Conservation (phyloP, 2,888 invertebrate species). For the Pimpla rufipes region DNA sequence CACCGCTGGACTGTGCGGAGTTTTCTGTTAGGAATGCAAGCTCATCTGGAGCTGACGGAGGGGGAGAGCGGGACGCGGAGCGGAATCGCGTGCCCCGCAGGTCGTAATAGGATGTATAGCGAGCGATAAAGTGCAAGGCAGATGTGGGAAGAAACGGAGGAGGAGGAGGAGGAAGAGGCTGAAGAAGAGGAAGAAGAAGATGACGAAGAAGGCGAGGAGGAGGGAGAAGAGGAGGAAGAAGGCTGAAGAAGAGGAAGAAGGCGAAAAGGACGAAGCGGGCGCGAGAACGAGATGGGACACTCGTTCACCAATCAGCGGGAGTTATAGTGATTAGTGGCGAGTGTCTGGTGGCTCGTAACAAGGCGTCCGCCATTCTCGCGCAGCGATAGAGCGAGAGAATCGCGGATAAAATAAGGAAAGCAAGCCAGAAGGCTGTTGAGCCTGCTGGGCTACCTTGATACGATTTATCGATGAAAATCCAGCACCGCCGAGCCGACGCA, state of each 20-base stretch:
- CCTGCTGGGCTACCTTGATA: conserved; percentile 56
- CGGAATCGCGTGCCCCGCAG: conserved; percentile 48
- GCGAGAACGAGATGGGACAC: conserved; percentile 64
- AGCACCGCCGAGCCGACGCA: conserved; percentile 54
- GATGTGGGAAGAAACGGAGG: conserved; percentile 20
- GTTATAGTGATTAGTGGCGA: conserved; percentile 70
- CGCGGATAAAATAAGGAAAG: conserved; percentile 37
- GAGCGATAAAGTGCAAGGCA: conserved; percentile 45
- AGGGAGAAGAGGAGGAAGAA: conserved; percentile 32
- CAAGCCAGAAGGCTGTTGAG: conserved; percentile 55
- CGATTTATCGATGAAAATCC: conserved; percentile 68
- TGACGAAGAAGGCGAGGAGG: conserved; percentile 27
- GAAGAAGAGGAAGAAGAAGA: conserved; percentile 35
- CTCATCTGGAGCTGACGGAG: conserved; percentile 37
- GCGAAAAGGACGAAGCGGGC: conserved; percentile 49
- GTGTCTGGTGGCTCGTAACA: conserved; percentile 69
- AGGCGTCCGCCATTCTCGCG: conserved; percentile 62
- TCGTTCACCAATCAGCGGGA: conserved; percentile 69
- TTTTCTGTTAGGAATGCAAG: conserved; percentile 48
- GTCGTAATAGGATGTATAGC: conserved; percentile 58
- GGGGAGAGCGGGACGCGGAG: conserved; percentile 3
- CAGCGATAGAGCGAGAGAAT: conserved; percentile 47
- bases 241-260: conserved; percentile 26
- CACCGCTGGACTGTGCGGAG: background rate
- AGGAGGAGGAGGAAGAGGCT: background rate